These are phyloP conservation scores for Formicarius rufipectus DNA, from an alignment of 2,113 vertebrate genomes.

Conservation along the genomic window DNA sequence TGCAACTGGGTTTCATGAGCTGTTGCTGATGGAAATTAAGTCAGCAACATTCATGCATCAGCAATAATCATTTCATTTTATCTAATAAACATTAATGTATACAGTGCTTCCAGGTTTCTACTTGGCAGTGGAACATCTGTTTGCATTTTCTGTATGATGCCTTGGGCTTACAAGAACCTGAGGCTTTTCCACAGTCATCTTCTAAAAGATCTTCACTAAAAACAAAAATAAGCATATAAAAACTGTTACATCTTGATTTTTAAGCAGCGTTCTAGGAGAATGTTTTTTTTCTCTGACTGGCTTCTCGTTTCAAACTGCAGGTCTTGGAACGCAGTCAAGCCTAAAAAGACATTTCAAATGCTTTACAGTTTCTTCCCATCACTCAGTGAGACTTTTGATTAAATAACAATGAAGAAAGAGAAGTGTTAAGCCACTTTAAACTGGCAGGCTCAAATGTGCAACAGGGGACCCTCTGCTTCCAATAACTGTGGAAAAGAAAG, in stretches of 20 bases:
- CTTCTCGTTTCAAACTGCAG: neutral
- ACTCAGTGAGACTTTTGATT: neutral
- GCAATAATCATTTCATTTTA: neutral
- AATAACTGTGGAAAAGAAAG: neutral
- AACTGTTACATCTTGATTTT: neutral
- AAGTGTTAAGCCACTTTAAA: neutral
- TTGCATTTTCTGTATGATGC: neutral
- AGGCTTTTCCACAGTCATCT: neutral
- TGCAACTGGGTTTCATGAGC: neutral
- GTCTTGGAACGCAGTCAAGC: neutral
- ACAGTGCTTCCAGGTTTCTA: neutral
- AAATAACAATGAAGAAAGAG: neutral
- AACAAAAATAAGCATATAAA: neutral
- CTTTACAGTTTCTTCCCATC: neutral
- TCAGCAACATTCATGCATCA: neutral
- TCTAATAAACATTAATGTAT: neutral
- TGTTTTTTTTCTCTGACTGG: neutral
- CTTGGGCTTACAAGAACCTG: neutral
- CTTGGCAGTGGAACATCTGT: neutral
- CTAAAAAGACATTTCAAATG: neutral
- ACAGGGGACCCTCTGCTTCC: neutral
- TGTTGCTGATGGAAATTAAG: neutral
- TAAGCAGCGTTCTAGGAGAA: neutral
- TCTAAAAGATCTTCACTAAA: neutral
- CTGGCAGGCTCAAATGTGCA: neutral